Base-by-base conservation (phyloP, 2,797 vertebrate genomes). In the Acipenser oxyrinchus region DNA sequence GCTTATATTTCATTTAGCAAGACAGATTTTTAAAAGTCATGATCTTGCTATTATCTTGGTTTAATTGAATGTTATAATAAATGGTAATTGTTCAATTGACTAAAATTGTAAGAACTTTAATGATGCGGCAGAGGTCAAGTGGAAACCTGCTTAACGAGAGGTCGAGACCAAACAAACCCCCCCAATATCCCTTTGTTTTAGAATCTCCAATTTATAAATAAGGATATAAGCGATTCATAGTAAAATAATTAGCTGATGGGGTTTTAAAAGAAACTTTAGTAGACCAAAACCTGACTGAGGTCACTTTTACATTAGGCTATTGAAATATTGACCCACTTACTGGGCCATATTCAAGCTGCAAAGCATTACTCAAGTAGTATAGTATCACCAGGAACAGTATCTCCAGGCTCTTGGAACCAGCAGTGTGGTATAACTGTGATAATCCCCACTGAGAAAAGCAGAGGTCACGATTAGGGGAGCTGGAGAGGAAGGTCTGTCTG, bases 351-450 rank as follows among this genome's bases (percentile, higher is more conserved):
- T 37, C 37, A 37, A 37, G 37, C 53, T 55, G 53, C n/a, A 55
- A 55, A 55, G 53, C 53, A 55, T 55, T 55, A n/a, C 53, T 55
- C n/a, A 55, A 55, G 52, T 12, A 55, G 52, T 12, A 55, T 12
- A 55, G 52, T 55, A 55, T 55, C 12, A 55, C 8, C 52, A 55
- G 18, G 37, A 37, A 37, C 37, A 37, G 37, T 37, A 37, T 37
- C 37, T 37, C 37, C 37, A 37, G 37, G 37, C 37, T 37, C 37
- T 37, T 37, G 37, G 37, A 37, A 37, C 50, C 49, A 11, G 64
- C 48, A 57, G 70, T 68, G 70, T 70, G 68, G 64, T n/a, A 57
- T 68, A 75, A 74, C 72, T 69, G 62, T 67, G 7, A 59, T 66
- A 69, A 76, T 78, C 73, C 67, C 10, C 64, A 49, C 57, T 18